Evolutionary conservation across 2,797 vertebrate species (phyloP).

Genomic region (Lepilemur septentrionalis): DNA sequence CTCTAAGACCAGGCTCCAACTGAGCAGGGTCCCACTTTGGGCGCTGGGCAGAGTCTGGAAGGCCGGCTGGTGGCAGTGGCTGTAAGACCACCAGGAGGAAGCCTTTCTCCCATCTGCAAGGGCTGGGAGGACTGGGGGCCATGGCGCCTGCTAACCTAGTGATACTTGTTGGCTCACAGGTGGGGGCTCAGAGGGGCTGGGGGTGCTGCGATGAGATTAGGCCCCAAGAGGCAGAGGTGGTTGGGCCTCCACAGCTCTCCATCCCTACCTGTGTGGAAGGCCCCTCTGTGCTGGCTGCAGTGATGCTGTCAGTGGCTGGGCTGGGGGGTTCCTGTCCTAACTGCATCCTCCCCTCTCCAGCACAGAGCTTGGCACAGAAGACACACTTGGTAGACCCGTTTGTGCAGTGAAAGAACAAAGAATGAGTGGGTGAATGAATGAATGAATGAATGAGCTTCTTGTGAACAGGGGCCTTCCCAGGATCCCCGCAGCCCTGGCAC

Average conservation of each 20-base stretch:
- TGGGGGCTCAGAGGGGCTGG: rapidly evolving
- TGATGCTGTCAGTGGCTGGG: neutral
- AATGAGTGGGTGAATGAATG: neutral
- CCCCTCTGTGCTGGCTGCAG: neutral
- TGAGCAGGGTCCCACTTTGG: too few relatives aligned
- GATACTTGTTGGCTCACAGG: rapidly evolving
- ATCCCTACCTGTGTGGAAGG: neutral
- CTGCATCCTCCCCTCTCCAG: rapidly evolving
- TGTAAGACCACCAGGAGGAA: neutral
- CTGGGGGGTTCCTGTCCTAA: neutral
- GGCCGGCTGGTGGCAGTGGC: neutral
- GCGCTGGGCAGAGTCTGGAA: neutral
- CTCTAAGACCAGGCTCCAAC: neutral
- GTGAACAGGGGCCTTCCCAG: neutral
- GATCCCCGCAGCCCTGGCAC: neutral
- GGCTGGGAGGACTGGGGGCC: neutral
- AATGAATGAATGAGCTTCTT: neutral
- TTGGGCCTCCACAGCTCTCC: neutral
- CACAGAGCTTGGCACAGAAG: neutral
- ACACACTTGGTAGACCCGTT: rapidly evolving
- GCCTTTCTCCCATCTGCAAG: neutral
- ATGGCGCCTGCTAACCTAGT: rapidly evolving
- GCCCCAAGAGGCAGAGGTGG: neutral
- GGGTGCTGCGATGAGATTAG: neutral
- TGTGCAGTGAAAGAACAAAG: neutral